Conservation (phyloP, 2,888 invertebrate species). For the Zaprionus bogoriensis region DNA sequence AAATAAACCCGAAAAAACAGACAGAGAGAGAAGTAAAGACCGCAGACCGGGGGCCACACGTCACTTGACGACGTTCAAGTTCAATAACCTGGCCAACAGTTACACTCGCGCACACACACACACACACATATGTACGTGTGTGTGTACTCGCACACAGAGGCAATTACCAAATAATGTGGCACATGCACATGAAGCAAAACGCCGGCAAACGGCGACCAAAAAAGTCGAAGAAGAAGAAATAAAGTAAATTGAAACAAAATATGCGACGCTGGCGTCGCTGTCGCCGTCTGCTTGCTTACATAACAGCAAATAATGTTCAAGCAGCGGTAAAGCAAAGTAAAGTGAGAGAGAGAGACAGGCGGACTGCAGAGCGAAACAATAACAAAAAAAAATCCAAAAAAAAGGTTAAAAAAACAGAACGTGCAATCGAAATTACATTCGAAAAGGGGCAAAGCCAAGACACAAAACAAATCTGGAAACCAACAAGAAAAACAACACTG, state of each 20-base stretch:
- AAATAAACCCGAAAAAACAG: conserved; percentile 39
- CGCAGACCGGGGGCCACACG: conserved; percentile 50
- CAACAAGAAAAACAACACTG: neutral
- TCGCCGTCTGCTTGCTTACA: too few relatives aligned
- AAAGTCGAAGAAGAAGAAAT: conserved; percentile 21
- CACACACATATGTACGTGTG: conserved; percentile 3
- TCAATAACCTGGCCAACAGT: conserved; percentile 76
- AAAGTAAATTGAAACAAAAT: conserved; percentile 72
- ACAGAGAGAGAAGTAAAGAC: conserved; percentile 1
- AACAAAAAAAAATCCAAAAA: conserved; percentile 36
- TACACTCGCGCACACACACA: conserved; percentile 42
- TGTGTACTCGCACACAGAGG: conserved; percentile 38
- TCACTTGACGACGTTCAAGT: conserved; percentile 76
- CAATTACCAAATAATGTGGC: conserved; percentile 75
- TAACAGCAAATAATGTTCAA: conserved; percentile 77
- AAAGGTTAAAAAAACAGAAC: conserved; percentile 36
- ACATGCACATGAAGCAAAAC: conserved; percentile 73
- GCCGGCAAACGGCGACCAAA: conserved; percentile 52
- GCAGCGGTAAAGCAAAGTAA: conserved; percentile 67
- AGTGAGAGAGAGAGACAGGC: conserved; percentile 42
- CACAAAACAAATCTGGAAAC: conserved; percentile 24
- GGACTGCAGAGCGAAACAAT: conserved; percentile 53
- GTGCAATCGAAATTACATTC: conserved; percentile 46
- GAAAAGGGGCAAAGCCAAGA: conserved; percentile 47
- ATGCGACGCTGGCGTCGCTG: conserved; percentile 44